Evolutionary conservation across 2,797 vertebrate species (phyloP).

Genomic region (Lateolabrax maculatus): DNA sequence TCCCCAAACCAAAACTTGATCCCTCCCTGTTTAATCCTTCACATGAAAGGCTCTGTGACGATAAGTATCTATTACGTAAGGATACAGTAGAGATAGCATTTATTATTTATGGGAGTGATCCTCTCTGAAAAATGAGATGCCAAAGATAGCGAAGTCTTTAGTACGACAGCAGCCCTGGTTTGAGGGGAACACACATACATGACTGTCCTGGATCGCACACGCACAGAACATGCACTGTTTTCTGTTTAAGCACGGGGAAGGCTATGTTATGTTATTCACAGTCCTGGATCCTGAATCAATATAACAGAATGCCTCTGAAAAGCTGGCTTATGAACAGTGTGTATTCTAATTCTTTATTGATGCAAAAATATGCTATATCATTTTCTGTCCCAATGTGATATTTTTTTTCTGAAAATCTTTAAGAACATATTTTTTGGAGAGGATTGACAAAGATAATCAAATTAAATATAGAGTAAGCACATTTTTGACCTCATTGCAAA

Average conservation of each 20-base stretch:
- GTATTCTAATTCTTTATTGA: slow-evolving; percentile 16
- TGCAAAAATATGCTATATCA: slow-evolving; percentile 1
- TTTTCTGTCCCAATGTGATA: not conserved
- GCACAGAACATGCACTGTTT: not conserved
- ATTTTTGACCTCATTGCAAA: not conserved
- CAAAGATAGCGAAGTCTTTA: slow-evolving; percentile 54
- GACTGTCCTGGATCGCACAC: slow-evolving; percentile 7
- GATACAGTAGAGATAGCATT: slow-evolving; percentile 69
- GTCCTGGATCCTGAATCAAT: slow-evolving; percentile 16
- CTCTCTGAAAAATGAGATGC: slow-evolving; percentile 71
- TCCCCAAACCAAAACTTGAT: slow-evolving; percentile 64
- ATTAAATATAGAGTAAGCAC: not conserved
- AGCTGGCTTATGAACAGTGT: slow-evolving; percentile 8
- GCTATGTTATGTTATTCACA: slow-evolving; percentile 12
- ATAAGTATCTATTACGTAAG: slow-evolving; percentile 74
- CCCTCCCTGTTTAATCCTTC: slow-evolving; percentile 58
- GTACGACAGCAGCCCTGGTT: slow-evolving; percentile 26
- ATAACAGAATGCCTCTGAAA: slow-evolving; percentile 32
- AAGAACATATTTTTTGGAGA: slow-evolving; percentile 7
- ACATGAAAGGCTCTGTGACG: slow-evolving; percentile 65
- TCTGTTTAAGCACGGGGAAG: slow-evolving; percentile 9
- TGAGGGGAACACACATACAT: not conserved
- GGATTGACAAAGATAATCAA: not conserved
- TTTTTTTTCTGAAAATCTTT: slow-evolving; percentile 1
- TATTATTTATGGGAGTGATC: slow-evolving; percentile 78